Conservation (phyloP, 2,113 vertebrate genomes). For the Corythoichthys intestinalis region DNA sequence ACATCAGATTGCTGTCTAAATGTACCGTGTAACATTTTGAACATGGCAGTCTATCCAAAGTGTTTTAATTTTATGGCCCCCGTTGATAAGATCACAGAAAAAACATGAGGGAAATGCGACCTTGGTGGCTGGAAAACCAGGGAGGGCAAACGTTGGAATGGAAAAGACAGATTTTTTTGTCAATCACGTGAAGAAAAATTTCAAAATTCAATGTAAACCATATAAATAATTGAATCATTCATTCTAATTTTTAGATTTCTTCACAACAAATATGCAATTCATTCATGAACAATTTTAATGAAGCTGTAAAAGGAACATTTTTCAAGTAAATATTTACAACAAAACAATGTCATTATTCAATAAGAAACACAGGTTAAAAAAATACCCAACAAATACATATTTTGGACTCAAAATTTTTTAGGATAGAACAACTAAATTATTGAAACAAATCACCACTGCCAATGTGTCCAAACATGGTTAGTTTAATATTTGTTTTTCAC, state of each 20-base stretch:
- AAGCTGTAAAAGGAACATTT: not conserved
- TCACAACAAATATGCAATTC: too few species aligned
- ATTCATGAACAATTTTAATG: too few species aligned
- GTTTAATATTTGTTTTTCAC: not conserved
- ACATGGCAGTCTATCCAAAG: slow-evolving; percentile 14
- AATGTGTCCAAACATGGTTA: not conserved
- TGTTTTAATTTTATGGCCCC: slow-evolving; percentile 13
- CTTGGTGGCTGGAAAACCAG: not conserved
- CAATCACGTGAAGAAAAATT: not conserved
- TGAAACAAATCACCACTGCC: not conserved
- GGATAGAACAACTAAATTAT: not conserved
- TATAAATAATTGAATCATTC: not conserved
- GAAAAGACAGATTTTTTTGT: not conserved
- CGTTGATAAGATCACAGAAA: slow-evolving; percentile 16
- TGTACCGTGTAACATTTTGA: slow-evolving; percentile 34
- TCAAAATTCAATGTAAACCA: not conserved
- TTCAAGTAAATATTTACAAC: not conserved
- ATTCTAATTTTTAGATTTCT: not conserved
- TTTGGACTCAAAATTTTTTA: not conserved
- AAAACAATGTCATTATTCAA: not conserved
- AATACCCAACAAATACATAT: not conserved
- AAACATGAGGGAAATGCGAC: not conserved
- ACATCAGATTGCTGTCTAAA: slow-evolving; percentile 32
- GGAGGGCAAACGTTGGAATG: not conserved
- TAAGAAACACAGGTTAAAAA: not conserved